Percentiles rank a stretch among this genome's conserved stretches.
These are phyloP conservation scores for Galemys pyrenaicus DNA, from an alignment of 2,113 vertebrate species.

Conservation along the genomic window DNA sequence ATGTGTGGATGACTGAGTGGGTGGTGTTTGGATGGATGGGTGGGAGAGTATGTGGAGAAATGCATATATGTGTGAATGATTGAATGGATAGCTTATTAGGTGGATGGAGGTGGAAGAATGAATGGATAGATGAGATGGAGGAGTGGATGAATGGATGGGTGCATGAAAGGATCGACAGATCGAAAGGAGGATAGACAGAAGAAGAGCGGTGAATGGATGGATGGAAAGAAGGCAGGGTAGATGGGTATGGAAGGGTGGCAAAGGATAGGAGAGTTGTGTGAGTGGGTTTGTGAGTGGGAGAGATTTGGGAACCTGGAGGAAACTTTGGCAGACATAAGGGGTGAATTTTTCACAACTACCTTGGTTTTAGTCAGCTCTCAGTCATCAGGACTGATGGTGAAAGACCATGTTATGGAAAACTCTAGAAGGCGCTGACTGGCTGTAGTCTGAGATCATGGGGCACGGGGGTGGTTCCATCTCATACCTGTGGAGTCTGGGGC, in stretches of 20 bases:
- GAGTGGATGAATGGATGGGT: neutral
- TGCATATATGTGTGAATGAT: neutral
- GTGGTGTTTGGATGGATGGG: neutral
- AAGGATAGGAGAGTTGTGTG: too few species aligned
- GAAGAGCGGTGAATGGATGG: too few species aligned
- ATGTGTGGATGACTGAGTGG: neutral
- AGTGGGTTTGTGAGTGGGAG: neutral
- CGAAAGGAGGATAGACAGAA: neutral
- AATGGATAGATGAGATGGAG: neutral
- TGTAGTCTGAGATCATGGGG: neutral
- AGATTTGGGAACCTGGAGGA: slow-evolving; percentile 18
- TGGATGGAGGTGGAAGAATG: neutral
- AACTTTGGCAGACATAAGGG: neutral
- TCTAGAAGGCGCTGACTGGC: neutral
- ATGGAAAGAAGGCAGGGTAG: neutral
- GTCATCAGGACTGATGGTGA: neutral
- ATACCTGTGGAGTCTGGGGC: neutral
- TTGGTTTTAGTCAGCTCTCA: neutral
- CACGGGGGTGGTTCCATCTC: neutral
- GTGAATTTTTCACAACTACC: neutral
- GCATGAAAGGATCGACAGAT: neutral
- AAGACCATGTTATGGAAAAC: neutral
- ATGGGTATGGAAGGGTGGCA: neutral
- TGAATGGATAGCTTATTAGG: neutral
- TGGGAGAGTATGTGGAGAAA: neutral